phyloP scores from a whole-genome alignment of 2,113 vertebrate genomes.

The Etheostoma spectabile region DNA sequence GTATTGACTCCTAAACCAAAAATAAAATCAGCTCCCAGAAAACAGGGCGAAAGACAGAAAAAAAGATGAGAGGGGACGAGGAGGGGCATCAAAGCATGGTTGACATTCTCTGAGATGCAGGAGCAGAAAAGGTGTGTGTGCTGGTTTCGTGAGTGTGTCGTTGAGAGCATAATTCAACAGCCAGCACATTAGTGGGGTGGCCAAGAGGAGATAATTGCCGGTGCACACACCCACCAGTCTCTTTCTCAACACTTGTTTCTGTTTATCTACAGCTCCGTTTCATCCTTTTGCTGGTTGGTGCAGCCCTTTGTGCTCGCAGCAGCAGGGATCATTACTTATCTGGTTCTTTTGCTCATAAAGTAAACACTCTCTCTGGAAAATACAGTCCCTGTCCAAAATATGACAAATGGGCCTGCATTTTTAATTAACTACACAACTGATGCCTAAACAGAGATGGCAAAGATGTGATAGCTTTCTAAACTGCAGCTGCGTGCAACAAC shows the following conservation, averaged over 20 bases:
- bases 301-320: constrained; percentile 22
- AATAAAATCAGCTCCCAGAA: constrained; percentile 74
- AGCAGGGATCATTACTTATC: constrained; percentile 35
- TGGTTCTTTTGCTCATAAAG: not conserved
- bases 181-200: constrained; percentile 47
- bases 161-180: constrained; percentile 61
- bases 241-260: constrained; percentile 38
- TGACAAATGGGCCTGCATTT: constrained; percentile 33
- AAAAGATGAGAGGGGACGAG: constrained; percentile 23
- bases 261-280: constrained; percentile 24
- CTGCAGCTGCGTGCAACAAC: constrained; percentile 43
- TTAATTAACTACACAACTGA: constrained; percentile 38
- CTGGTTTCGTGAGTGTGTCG: constrained; percentile 12
- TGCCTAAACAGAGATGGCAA: constrained; percentile 40
- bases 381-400: constrained; percentile 2
- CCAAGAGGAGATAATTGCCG: constrained; percentile 48
- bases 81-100: constrained; percentile 73
- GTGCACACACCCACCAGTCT: constrained; percentile 41
- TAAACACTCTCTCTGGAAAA: not conserved
- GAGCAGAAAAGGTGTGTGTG: constrained; percentile 43
- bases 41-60: constrained; percentile 46
- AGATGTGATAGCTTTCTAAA: not conserved
- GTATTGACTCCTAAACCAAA: constrained; percentile 50
- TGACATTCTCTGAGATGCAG: constrained; percentile 68
- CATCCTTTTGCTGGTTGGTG: not conserved